Evolutionary conservation across 2,797 vertebrate species (phyloP).

Genomic region (Adelosebastes latens): DNA sequence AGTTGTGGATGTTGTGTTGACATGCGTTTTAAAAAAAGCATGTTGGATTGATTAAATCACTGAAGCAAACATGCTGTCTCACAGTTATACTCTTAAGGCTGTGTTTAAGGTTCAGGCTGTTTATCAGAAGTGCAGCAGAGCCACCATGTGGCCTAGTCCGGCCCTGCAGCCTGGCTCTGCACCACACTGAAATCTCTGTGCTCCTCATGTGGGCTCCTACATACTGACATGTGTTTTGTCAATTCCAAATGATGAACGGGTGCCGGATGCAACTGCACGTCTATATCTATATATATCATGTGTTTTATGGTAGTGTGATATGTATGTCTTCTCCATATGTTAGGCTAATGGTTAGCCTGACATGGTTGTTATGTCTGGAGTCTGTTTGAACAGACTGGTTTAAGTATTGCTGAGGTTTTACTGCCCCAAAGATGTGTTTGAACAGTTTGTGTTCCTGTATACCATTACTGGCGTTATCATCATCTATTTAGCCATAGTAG

Average conservation of each 20-base stretch:
- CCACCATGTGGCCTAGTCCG: conserved; percentile 70
- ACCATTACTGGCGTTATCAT: background rate
- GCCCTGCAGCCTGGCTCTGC: conserved; percentile 37
- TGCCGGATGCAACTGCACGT: background rate
- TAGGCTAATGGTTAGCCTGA: background rate
- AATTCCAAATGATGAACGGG: conserved; percentile 14
- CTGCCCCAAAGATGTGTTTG: background rate
- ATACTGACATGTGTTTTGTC: conserved; percentile 20
- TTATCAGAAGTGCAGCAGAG: conserved; percentile 55
- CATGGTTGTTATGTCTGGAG: background rate
- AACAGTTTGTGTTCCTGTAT: background rate
- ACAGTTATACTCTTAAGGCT: background rate
- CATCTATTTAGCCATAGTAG: background rate
- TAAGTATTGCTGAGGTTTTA: background rate
- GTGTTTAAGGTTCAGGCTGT: conserved; percentile 1
- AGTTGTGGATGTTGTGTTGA: background rate
- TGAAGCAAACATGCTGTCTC: conserved; percentile 9
- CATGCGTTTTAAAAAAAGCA: background rate
- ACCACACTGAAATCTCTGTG: conserved; percentile 1
- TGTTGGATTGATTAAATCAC: background rate
- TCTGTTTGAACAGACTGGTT: background rate
- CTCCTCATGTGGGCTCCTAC: background rate
- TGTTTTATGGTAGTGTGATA: background rate
- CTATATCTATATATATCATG: background rate
- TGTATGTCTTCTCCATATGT: background rate